Conservation (phyloP, 2,888 invertebrate species). For the Calameuta idolon region DNA sequence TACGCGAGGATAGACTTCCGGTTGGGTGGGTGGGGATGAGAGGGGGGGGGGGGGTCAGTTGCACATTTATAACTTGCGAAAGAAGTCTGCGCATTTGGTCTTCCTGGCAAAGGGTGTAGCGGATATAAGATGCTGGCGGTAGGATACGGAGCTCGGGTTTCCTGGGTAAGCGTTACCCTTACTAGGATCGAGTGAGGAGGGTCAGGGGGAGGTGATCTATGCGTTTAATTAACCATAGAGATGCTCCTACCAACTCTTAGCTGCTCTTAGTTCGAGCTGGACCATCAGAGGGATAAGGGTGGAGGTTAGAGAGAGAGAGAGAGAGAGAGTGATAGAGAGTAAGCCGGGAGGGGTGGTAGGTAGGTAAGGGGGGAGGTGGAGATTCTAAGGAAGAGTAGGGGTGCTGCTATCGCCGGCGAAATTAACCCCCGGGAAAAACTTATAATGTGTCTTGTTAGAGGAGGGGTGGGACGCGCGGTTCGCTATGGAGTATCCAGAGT, state of each 20-base stretch:
- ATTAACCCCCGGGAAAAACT: conserved; percentile 64
- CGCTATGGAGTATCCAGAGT: background rate
- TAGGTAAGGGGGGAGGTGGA: conserved; percentile 14
- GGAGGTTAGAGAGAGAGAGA: conserved; percentile 11
- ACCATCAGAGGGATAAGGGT: conserved; percentile 28
- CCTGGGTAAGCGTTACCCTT: conserved; percentile 12
- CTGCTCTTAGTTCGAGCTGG: conserved; percentile 57
- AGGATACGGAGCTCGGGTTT: conserved; percentile 32
- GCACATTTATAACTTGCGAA: conserved; percentile 42
- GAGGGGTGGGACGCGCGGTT: conserved; percentile 18
- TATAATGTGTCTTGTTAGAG: conserved; percentile 60
- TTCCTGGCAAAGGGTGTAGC: conserved; percentile 20
- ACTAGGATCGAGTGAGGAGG: conserved; percentile 18
- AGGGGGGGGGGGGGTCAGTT: conserved; percentile 4
- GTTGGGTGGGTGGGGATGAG: too few species aligned
- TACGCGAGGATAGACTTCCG: conserved; percentile 24
- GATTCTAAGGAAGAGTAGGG: conserved; percentile 23
- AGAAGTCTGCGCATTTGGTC: conserved; percentile 41
- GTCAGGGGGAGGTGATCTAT: conserved; percentile 57
- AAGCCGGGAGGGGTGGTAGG: background rate
- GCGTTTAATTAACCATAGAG: conserved; percentile 67
- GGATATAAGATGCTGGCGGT: conserved; percentile 27
- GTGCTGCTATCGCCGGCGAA: conserved; percentile 54
- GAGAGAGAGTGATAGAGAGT: conserved; percentile 20
- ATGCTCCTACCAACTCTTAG: conserved; percentile 61